Percentiles rank a stretch among this genome's conserved stretches.
phyloP scores from a whole-genome alignment of 1,140 invertebrate genomes.

The Scylla paramamosain region DNA sequence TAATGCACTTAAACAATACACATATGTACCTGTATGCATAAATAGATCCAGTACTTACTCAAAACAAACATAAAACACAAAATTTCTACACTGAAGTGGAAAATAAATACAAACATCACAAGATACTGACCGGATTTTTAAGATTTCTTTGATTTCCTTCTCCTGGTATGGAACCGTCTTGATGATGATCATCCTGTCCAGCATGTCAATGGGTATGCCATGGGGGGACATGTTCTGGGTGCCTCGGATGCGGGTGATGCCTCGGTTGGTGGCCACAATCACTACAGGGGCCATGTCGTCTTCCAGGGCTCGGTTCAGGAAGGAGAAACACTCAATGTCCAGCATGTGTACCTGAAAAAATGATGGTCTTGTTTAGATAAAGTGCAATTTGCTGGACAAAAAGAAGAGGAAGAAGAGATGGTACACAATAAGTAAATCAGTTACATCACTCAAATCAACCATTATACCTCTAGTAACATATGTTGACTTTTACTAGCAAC shows the following conservation, averaged over 20 bases:
- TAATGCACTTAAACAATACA: too few relatives aligned
- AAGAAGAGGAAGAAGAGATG: not conserved
- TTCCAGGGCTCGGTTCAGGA: slow-evolving; percentile 97
- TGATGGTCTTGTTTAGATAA: not conserved
- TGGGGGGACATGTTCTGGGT: slow-evolving; percentile 97
- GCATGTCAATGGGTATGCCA: slow-evolving; percentile 96
- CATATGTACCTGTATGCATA: too few relatives aligned
- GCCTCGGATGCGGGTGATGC: slow-evolving; percentile 96
- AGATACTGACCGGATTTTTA: slow-evolving; percentile 89
- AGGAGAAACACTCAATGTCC: slow-evolving; percentile 99
- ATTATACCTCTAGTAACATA: not conserved
- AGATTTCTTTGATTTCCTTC: slow-evolving; percentile 94
- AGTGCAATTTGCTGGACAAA: not conserved
- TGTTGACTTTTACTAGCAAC: not conserved
- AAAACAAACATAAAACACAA: too few relatives aligned
- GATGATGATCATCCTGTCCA: slow-evolving; percentile 98
- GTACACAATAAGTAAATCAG: too few relatives aligned
- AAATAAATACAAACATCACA: not conserved
- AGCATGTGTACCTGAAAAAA: slow-evolving; percentile 95
- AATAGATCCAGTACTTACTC: too few relatives aligned
- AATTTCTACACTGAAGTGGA: too few relatives aligned
- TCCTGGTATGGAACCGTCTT: slow-evolving; percentile 93
- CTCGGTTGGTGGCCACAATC: slow-evolving; percentile 99
- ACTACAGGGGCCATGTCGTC: slow-evolving; percentile 98
- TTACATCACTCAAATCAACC: not conserved